Evolutionary conservation across 2,888 invertebrate genomes (phyloP), one percentile per base, ranked within the genome.

Genomic region (Carterocephalus palaemon): DNA sequence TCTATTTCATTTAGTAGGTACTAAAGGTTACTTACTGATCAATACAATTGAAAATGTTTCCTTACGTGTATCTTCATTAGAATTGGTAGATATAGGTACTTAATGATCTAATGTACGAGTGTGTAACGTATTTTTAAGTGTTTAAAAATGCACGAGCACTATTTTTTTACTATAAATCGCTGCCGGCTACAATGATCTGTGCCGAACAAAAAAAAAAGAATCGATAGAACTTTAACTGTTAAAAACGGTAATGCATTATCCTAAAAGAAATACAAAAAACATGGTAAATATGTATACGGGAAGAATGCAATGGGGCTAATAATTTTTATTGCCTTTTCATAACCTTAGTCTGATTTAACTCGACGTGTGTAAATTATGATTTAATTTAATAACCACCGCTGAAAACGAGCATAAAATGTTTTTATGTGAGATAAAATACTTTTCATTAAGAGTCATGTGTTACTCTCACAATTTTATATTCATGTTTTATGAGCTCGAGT

Each of bases 361-460:
- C 69, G 64, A 71, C 70, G 75, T 73, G 80, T 78, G 78, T 82
- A 83, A 81, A 82, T 84, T 82, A 81, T 80, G 75, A 80, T 81
- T 78, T 79, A 79, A 83, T 83, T 83, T 82, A 81, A 84, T 81
- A 83, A 79, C 76, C 70, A 54, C 55, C 74, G 68, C 64, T 75
- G 76, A 75, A 77, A 79, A 80, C 70, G 75, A 68, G 67, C 73
- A 67, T 80, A 75, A 81, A 82, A 77, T 72, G 73, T 80, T 83
- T 84, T 84, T 80, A 84, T 78, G 81, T 57, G 71, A 70, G 75
- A 79, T 82, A 81, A 81, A 81, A 80, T 77, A 77, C 76, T 77
- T 83, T 81, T 83, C 75, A 81, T 83, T 81, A 78, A 69, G 71
- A 78, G 67, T 75, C 73, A 74, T 72, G 72, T 74, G 73, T 76